These are phyloP conservation scores for Muschampia plurimacula DNA, from an alignment of 2,888 invertebrate genomes.

Conservation along the genomic window DNA sequence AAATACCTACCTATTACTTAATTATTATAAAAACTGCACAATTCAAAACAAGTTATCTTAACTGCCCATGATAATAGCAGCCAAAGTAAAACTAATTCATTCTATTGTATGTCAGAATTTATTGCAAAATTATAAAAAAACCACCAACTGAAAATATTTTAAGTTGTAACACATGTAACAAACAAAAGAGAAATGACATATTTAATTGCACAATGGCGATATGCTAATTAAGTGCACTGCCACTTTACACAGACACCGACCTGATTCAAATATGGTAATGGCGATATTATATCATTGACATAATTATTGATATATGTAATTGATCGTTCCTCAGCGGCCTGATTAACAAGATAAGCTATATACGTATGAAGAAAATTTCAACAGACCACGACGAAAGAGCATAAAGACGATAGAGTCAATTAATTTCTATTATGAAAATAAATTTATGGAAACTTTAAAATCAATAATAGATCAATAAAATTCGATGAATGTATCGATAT, in stretches of 20 bases:
- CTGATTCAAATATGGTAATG: constrained; percentile 18
- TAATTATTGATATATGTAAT: not conserved
- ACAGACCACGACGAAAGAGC: not conserved
- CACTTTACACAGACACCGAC: not conserved
- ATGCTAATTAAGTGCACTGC: constrained; percentile 21
- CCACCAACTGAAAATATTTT: not conserved
- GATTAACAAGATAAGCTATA: not conserved
- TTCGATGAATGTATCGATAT: too few relatives aligned
- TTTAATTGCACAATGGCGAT: constrained; percentile 17
- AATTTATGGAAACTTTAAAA: too few relatives aligned
- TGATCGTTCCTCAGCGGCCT: not conserved
- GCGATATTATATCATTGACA: constrained; percentile 12
- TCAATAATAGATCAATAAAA: too few relatives aligned
- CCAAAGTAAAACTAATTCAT: not conserved
- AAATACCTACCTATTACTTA: too few relatives aligned
- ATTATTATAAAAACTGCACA: not conserved
- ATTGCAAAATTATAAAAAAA: not conserved
- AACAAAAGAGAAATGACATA: constrained; percentile 23
- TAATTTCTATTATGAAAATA: not conserved
- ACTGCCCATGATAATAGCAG: not conserved
- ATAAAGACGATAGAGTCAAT: not conserved
- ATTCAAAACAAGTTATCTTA: not conserved
- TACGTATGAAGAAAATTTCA: not conserved
- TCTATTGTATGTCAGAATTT: not conserved
- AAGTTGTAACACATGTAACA: not conserved